Evolutionary conservation across 2,888 invertebrate genomes (phyloP).

Genomic region (Dolichomitus sp.): DNA sequence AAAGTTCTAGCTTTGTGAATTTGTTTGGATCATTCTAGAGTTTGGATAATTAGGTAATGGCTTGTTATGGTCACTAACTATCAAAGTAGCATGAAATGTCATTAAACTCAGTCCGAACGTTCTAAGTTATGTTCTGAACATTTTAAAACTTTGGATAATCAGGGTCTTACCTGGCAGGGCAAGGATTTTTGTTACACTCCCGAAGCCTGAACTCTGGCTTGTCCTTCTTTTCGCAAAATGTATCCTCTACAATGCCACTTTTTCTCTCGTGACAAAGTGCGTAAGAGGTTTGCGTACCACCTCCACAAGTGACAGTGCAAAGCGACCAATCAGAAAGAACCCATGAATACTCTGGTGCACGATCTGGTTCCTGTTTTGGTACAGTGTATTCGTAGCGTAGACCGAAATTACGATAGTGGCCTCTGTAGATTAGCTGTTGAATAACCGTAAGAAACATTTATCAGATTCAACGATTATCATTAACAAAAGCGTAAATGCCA

Average conservation of each 20-base stretch:
- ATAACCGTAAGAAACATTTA: not conserved
- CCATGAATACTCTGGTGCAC: constrained; percentile 91
- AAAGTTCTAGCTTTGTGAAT: not conserved
- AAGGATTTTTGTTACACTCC: constrained; percentile 87
- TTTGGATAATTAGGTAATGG: not conserved
- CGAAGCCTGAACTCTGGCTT: constrained; percentile 85
- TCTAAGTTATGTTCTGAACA: not conserved
- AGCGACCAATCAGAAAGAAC: constrained; percentile 93
- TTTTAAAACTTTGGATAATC: not conserved
- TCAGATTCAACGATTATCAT: not conserved
- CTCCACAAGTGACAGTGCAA: constrained; percentile 93
- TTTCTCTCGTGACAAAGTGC: constrained; percentile 89
- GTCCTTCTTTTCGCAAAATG: constrained; percentile 86
- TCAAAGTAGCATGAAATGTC: not conserved
- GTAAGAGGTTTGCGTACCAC: constrained; percentile 89
- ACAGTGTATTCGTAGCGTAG: constrained; percentile 95
- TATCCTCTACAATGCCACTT: constrained; percentile 89
- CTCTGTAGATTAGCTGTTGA: constrained; percentile 80
- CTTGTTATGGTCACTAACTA: not conserved
- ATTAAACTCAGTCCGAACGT: not conserved
- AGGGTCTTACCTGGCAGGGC: constrained; percentile 86
- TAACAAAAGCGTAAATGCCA: constrained; percentile 1
- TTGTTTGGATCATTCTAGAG: not conserved
- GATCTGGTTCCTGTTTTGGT: constrained; percentile 88
- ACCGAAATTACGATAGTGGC: constrained; percentile 92